phyloP scores from a whole-genome alignment of 2,797 vertebrate genomes.

The Sebastes vulpes region DNA sequence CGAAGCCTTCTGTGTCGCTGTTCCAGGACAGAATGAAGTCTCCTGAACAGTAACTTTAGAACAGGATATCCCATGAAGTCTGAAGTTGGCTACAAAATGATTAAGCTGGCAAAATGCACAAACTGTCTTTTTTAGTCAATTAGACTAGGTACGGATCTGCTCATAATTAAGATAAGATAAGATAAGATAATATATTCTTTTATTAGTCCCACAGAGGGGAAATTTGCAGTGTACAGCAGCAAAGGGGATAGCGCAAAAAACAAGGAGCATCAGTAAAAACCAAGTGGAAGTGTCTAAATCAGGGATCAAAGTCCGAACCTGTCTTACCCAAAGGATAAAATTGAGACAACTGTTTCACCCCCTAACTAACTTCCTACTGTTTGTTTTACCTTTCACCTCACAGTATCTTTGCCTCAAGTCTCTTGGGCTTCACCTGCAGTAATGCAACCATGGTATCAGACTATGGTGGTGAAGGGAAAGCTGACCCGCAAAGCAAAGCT shows the following conservation, averaged over 20 bases:
- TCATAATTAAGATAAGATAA: not conserved
- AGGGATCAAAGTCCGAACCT: not conserved
- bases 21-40: slow-evolving; percentile 15
- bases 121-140: not conserved
- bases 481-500: slow-evolving; percentile 25
- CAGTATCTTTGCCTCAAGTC: too few relatives aligned
- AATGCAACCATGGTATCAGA: not conserved
- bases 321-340: not conserved
- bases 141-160: not conserved
- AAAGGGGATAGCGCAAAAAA: too few relatives aligned
- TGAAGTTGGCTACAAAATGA: not conserved
- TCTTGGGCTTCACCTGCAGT: not conserved
- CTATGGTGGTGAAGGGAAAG: not conserved
- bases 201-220: too few relatives aligned
- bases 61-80: not conserved
- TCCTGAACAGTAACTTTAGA: not conserved
- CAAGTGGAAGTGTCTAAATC: not conserved
- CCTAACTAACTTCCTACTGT: not conserved
- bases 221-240: too few relatives aligned
- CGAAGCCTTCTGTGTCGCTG: not conserved
- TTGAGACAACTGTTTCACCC: not conserved
- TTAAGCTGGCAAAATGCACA: not conserved
- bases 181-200: too few relatives aligned
- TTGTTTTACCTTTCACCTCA: not conserved
- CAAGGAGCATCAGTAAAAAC: too few relatives aligned